Base-by-base conservation (phyloP, 2,113 vertebrate genomes). In the Nicator chloris region DNA sequence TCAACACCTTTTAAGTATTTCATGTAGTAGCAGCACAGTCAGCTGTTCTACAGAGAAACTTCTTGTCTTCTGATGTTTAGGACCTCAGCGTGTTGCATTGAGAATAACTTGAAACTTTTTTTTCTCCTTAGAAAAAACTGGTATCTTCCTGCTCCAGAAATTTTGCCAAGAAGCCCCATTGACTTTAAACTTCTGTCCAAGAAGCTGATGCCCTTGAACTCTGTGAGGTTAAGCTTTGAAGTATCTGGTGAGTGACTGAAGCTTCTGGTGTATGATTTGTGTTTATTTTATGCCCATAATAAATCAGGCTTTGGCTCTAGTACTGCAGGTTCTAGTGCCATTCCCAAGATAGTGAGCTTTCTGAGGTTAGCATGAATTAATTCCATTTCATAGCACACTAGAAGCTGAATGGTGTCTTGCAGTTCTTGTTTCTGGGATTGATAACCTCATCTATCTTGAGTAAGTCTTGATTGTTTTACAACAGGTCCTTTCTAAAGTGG, bases 111-210 rank as follows among this genome's bases (percentile, higher is more conserved):
- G n/a, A 39, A 60, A 15, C 11, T 8, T n/a, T 4, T 6, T 77
- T 82, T 45, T 57, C 28, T 66, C 18, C 5, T 20, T 79, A 99
- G 99, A 97, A 99, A 99, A 97, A 99, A 98, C 96, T 99, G 99
- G 99, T 99, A 99, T 97, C 98, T 99, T 83, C 99, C 99, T 40
- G 99, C 98, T 45, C 90, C 98, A 45, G 97, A 98, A 77, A 96
- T 99, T 94, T 97, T 98, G 90, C 98, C 98, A 37, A 97, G 95
- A 96, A 98, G 97, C 26, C 98, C 98, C 3, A 26, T 98, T 91
- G 97, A 97, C 45, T 99, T 99, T 95, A 97, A 96, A 95, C 97
- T 99, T 89, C 42, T 98, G 77, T 98, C 99, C 79, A 99, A 97
- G 97, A 97, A 99, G 64, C 86, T 98, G 73, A 99, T 97, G 13